A percentile compares a stretch with the other conserved stretches of the same genome.
phyloP scores from a whole-genome alignment of 2,888 invertebrate genomes.

The Rhimphoctona megacephalus region DNA sequence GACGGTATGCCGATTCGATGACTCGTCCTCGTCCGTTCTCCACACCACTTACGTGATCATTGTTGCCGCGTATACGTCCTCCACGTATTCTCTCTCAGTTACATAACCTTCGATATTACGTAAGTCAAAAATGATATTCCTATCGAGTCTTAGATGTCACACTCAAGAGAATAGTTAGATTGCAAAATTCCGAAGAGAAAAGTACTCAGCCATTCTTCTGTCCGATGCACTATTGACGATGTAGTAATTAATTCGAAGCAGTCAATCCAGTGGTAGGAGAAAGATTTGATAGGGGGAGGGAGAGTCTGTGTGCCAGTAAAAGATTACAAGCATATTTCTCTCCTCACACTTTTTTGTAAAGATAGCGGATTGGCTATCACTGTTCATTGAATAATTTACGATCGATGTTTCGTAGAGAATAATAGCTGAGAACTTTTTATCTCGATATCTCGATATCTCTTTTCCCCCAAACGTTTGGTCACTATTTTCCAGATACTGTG shows the following conservation, averaged over 20 bases:
- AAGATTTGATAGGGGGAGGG: background rate
- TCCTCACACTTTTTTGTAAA: background rate
- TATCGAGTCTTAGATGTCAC: background rate
- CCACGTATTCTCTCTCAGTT: slow-evolving; percentile 30
- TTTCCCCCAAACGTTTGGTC: background rate
- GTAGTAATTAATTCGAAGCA: background rate
- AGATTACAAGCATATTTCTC: background rate
- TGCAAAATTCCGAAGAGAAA: background rate
- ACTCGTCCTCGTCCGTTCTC: slow-evolving; percentile 40
- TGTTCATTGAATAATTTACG: too few relatives aligned
- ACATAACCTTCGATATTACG: slow-evolving; percentile 54
- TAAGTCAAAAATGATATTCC: slow-evolving; percentile 48
- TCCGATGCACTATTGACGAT: background rate
- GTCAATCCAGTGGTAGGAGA: background rate
- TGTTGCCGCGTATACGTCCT: slow-evolving; percentile 28
- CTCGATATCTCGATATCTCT: background rate
- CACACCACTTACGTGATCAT: slow-evolving; percentile 58
- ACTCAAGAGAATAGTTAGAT: background rate
- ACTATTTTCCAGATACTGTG: too few relatives aligned
- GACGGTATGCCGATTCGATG: slow-evolving; percentile 37
- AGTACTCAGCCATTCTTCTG: background rate
- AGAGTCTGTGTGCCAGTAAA: background rate
- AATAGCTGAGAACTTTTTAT: background rate
- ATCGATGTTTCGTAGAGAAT: too few relatives aligned
- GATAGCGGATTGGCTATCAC: background rate